A percentile compares a stretch with the other conserved stretches of the same genome.
These are phyloP conservation scores for Fregetta grallaria DNA, from an alignment of 2,113 vertebrate species.

Conservation along the genomic window DNA sequence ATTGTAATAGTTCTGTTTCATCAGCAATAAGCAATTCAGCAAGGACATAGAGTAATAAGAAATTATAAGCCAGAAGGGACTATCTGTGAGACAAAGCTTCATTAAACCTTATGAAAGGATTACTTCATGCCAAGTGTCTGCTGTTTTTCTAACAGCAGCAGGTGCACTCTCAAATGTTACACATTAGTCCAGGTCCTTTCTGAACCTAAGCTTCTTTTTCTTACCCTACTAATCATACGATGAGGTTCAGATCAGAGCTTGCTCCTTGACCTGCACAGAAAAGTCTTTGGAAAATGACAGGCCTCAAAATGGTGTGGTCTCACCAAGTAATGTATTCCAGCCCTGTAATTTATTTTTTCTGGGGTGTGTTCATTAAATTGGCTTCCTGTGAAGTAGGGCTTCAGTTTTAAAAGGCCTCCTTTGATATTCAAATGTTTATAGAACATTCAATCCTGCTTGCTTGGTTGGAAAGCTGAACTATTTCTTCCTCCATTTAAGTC, in stretches of 20 bases:
- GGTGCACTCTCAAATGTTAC: slow-evolving; percentile 3
- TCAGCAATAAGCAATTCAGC: neutral
- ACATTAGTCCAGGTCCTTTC: neutral
- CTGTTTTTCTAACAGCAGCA: slow-evolving; percentile 12
- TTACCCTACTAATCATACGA: neutral
- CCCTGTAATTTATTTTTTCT: neutral
- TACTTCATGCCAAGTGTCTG: neutral
- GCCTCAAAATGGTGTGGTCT: neutral
- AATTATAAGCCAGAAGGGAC: slow-evolving; percentile 3
- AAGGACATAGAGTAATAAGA: neutral
- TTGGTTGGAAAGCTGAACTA: neutral
- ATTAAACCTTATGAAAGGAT: slow-evolving; percentile 6
- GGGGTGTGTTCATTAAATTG: neutral
- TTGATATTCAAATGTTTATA: slow-evolving; percentile 52
- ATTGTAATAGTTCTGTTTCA: neutral
- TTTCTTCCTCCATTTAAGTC: neutral
- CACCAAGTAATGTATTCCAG: neutral
- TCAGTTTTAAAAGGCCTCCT: neutral
- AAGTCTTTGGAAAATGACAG: neutral
- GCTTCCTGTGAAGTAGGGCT: slow-evolving; percentile 19
- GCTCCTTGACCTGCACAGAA: neutral
- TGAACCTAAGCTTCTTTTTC: neutral
- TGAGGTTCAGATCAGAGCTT: neutral
- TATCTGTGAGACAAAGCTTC: neutral
- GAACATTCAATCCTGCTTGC: neutral